phyloP scores from a whole-genome alignment of 2,113 vertebrate species.

The Chrysemys picta region DNA sequence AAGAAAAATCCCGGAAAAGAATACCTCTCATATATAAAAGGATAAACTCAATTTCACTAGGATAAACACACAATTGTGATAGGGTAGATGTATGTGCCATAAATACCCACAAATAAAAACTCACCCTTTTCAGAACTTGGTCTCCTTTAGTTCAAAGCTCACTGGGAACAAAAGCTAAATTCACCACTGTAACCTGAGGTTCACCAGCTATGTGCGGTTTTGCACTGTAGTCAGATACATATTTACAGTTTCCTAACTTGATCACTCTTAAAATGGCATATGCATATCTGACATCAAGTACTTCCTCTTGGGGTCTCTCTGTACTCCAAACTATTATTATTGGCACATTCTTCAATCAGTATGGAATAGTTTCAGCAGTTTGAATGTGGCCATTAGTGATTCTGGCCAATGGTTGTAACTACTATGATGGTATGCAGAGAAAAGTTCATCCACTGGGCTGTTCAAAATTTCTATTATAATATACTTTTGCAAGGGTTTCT shows the following conservation, averaged over 20 bases:
- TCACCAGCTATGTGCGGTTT: neutral
- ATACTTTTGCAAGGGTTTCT: constrained; percentile 47
- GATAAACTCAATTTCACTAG: neutral
- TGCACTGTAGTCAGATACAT: neutral
- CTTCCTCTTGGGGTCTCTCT: constrained; percentile 32
- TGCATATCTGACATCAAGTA: constrained; percentile 23
- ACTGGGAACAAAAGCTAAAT: constrained; percentile 7
- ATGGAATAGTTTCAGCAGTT: neutral
- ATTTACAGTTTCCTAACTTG: neutral
- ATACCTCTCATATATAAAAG: neutral
- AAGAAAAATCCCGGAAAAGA: neutral
- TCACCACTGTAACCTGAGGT: neutral
- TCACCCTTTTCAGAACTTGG: neutral
- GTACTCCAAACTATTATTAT: constrained; percentile 39
- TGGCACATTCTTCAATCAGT: constrained; percentile 29
- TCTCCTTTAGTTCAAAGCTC: neutral
- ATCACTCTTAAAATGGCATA: constrained; percentile 36
- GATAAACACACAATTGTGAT: neutral
- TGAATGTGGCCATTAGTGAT: neutral
- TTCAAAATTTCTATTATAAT: constrained; percentile 55
- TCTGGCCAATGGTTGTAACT: constrained; percentile 37
- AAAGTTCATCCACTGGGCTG: constrained; percentile 9
- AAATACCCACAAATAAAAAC: neutral
- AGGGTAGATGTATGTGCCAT: neutral
- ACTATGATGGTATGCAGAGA: neutral